Conservation (phyloP, 2,797 vertebrate species). For the Sphaeramia orbicularis region DNA sequence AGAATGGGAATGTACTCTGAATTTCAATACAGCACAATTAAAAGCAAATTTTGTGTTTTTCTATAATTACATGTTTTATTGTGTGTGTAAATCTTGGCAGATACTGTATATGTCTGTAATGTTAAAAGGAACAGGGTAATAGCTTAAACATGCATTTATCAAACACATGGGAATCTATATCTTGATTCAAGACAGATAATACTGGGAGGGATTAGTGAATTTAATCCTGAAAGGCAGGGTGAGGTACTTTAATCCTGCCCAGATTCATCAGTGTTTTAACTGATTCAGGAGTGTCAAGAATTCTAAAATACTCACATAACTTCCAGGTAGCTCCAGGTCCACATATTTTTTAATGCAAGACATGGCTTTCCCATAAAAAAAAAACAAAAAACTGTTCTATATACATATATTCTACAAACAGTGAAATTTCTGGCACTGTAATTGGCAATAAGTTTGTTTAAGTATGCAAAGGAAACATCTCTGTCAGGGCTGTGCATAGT, state of each 20-base stretch:
- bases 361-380: background rate
- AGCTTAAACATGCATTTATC: slow-evolving; percentile 36
- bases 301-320: slow-evolving; percentile 29
- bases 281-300: slow-evolving; percentile 31
- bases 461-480: background rate
- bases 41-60: background rate
- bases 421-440: background rate
- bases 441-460: background rate
- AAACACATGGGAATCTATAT: slow-evolving; percentile 26
- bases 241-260: slow-evolving; percentile 40
- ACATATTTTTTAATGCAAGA: background rate
- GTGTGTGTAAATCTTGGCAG: background rate
- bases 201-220: slow-evolving; percentile 42
- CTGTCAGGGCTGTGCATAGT: background rate
- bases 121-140: slow-evolving; percentile 2
- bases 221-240: slow-evolving; percentile 52
- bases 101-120: slow-evolving; percentile 3
- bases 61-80: background rate
- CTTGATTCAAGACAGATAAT: slow-evolving; percentile 51
- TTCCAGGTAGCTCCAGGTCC: background rate
- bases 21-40: background rate
- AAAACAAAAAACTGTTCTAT: background rate
- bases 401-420: background rate
- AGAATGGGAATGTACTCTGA: background rate
- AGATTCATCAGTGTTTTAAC: slow-evolving; percentile 39